phyloP scores from a whole-genome alignment of 2,888 invertebrate species.

The Cotesia congregata region DNA sequence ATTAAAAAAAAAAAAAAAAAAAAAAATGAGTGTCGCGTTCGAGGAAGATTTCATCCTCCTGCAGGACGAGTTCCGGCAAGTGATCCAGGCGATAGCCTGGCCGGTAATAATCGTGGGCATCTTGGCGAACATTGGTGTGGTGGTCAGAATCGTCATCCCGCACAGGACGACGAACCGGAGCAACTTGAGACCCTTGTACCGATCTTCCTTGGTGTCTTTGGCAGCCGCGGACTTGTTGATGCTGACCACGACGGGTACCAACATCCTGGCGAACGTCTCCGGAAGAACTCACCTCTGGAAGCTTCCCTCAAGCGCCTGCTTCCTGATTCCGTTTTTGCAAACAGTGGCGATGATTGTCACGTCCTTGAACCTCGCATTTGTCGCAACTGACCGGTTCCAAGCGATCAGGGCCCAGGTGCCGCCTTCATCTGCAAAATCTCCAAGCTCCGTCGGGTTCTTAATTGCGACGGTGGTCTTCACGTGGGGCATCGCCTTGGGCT shows the following conservation, averaged over 20 bases:
- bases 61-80: conserved; percentile 45
- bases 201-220: conserved; percentile 51
- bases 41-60: conserved; percentile 40
- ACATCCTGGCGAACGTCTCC: conserved; percentile 47
- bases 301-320: conserved; percentile 64
- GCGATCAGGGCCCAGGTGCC: conserved; percentile 54
- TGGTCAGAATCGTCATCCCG: too few species aligned
- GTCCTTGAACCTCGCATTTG: conserved; percentile 72
- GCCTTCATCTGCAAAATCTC: conserved; percentile 40
- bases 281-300: conserved; percentile 49
- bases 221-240: conserved; percentile 53
- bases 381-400: conserved; percentile 73
- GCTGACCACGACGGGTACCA: conserved; percentile 50
- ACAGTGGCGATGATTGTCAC: conserved; percentile 72
- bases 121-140: conserved; percentile 51
- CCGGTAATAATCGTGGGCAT: conserved; percentile 53
- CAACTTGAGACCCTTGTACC: conserved; percentile 51
- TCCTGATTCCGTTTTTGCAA: conserved; percentile 72
- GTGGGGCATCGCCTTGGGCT: conserved; percentile 52
- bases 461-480: conserved; percentile 45
- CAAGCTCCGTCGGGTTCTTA: conserved; percentile 19
- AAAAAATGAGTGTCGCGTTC: conserved; percentile 21
- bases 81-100: conserved; percentile 53
- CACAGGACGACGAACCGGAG: too few species aligned
- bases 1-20: conserved; percentile 2